Base-by-base conservation (phyloP, 2,888 invertebrate species). In the Tyria jacobaeae region DNA sequence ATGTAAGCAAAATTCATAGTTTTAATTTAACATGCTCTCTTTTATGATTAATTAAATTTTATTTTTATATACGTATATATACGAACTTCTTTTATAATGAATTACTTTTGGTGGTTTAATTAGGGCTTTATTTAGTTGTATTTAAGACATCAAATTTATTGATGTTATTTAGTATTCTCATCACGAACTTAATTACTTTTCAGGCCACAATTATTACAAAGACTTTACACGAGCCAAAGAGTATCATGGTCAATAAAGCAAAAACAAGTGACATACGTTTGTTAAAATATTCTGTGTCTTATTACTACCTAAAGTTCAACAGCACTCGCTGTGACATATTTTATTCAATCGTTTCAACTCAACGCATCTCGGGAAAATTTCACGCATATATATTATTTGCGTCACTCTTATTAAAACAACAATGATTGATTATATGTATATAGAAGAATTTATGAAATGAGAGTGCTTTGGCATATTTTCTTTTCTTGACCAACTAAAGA, bases 331-430 rank as follows among this genome's bases (percentile, higher is more conserved):
- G 12, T 31, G 50, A 31, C 31, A 50, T 50, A 50, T 50, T 50
- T 50, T 50, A 50, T 50, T 50, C 31, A 17, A 34, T 17, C 17
- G 50, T 50, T 50, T 31, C 17, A 17, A 17, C 49, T 50, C 50
- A 34, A 50, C 31, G 12, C 31, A 17, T 31, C 31, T 31, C 50
- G 12, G n/a, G 10, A 49, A 31, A 31, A 31, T 49, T 31, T 49
- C 10, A 41, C 17, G 17, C 39, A 34, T 17, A 50, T 34, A 17
- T 12, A 50, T 50, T 27, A 12, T 50, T 31, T 31, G 12, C 12
- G 50, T 17, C 31, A 31, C 31, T 27, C 31, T n/a, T 49, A 27
- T 27, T 27, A 49, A 37, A 39, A n/a, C 24, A 27, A n/a, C n/a
- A 12, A n/a, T 31, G 15, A 4, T 4, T 49, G 17, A 31, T 31